phyloP scores from a whole-genome alignment of 2,888 invertebrate species.

The Teleiodes luculella region DNA sequence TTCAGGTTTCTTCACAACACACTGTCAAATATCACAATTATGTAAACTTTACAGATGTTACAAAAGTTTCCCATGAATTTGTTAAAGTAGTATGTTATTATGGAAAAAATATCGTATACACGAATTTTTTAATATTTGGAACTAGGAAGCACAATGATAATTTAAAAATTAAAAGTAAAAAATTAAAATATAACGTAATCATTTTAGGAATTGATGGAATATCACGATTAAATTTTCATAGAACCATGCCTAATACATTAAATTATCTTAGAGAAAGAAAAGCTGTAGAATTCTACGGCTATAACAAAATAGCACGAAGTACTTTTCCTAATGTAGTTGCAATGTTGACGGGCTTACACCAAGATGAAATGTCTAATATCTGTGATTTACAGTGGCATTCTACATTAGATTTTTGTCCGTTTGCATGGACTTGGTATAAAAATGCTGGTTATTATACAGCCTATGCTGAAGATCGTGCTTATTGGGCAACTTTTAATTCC shows the following conservation, averaged over 20 bases:
- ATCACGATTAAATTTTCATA: slow-evolving; percentile 88
- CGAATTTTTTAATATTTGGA: slow-evolving; percentile 82
- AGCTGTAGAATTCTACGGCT: slow-evolving; percentile 88
- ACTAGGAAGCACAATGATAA: slow-evolving; percentile 45
- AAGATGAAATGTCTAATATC: slow-evolving; percentile 73
- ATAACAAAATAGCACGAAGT: slow-evolving; percentile 94
- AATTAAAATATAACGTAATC: slow-evolving; percentile 80
- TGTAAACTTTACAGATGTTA: slow-evolving; percentile 50
- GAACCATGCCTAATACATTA: slow-evolving; percentile 86
- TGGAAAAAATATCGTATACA: slow-evolving; percentile 65
- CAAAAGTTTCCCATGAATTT: slow-evolving; percentile 77
- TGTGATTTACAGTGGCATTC: slow-evolving; percentile 77
- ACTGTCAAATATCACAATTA: slow-evolving; percentile 62
- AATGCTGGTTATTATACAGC: slow-evolving; percentile 82
- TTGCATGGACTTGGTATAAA: slow-evolving; percentile 87
- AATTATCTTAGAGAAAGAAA: slow-evolving; percentile 76
- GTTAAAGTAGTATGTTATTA: slow-evolving; percentile 79
- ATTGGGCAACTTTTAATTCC: slow-evolving; percentile 5
- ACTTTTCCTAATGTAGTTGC: slow-evolving; percentile 93
- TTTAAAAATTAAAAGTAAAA: slow-evolving; percentile 17
- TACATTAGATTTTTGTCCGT: slow-evolving; percentile 84
- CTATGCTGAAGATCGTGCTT: slow-evolving; percentile 86
- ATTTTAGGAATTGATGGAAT: slow-evolving; percentile 90
- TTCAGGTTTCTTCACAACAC: background rate
- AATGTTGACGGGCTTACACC: slow-evolving; percentile 82